phyloP scores from a whole-genome alignment of 2,797 vertebrate species.

The Chelon labrosus region DNA sequence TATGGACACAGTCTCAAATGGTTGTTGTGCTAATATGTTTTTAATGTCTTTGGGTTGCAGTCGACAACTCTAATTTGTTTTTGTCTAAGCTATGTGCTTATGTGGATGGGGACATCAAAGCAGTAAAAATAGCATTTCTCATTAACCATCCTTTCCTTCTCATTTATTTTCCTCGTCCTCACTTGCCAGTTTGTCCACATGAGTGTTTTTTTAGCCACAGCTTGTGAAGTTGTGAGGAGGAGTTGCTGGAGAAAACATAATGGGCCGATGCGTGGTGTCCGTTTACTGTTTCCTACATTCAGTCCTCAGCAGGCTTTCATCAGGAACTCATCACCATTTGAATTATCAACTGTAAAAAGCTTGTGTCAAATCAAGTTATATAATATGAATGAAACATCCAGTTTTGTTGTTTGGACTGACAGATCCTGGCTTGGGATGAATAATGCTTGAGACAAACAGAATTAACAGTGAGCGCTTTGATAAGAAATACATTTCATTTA shows the following conservation, averaged over 20 bases:
- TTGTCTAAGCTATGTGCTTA: conserved; percentile 87
- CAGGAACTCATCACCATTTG: conserved; percentile 44
- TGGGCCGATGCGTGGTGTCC: conserved; percentile 62
- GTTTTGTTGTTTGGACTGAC: conserved; percentile 46
- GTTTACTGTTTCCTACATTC: conserved; percentile 52
- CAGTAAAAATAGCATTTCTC: conserved; percentile 88
- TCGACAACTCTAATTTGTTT: conserved; percentile 89
- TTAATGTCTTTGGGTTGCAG: conserved; percentile 88
- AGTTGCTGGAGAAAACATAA: conserved; percentile 73
- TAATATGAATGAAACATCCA: conserved; percentile 47
- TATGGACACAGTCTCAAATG: conserved; percentile 79
- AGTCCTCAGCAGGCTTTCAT: conserved; percentile 59
- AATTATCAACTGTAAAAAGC: conserved; percentile 50
- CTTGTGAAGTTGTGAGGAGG: conserved; percentile 80
- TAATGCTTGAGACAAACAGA: conserved; percentile 24
- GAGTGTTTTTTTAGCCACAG: conserved; percentile 76
- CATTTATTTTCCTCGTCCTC: conserved; percentile 85
- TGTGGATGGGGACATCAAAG: conserved; percentile 87
- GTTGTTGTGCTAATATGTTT: conserved; percentile 88
- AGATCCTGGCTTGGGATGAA: conserved; percentile 19
- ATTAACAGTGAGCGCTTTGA: conserved; percentile 26
- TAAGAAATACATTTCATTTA: conserved; percentile 19
- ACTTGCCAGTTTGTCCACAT: conserved; percentile 82
- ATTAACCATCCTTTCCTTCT: conserved; percentile 87
- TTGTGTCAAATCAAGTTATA: conserved; percentile 45